phyloP scores from a whole-genome alignment of 1,140 invertebrate genomes.

The Psix sp. region DNA sequence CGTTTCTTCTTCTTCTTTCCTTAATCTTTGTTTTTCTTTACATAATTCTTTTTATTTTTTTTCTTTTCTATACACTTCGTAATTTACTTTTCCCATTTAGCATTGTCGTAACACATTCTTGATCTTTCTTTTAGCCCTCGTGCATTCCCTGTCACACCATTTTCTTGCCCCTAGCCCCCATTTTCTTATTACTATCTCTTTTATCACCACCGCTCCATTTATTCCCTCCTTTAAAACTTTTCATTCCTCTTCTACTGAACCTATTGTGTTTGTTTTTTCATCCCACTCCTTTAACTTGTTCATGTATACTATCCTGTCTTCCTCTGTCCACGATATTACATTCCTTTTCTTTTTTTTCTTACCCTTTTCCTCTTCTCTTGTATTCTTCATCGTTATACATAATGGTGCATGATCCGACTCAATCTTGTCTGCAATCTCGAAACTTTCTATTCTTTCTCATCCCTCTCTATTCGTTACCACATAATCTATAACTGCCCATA shows the following conservation, averaged over 20 bases:
- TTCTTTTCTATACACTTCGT: no score
- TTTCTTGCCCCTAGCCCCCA: neutral
- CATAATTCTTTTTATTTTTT: neutral
- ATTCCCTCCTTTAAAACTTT: neutral
- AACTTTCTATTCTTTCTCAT: neutral
- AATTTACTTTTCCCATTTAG: no score
- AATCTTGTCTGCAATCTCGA: neutral
- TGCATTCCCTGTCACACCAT: neutral
- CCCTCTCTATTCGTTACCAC: neutral
- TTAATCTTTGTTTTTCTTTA: neutral
- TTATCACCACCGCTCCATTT: neutral
- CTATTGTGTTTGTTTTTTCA: neutral
- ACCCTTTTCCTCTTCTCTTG: neutral
- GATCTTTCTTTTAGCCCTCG: no score
- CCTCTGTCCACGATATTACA: neutral
- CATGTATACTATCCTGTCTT: neutral
- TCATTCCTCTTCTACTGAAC: neutral
- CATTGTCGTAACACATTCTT: no score
- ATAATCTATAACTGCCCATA: neutral
- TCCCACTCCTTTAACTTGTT: neutral
- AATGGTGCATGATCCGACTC: constrained; percentile 1
- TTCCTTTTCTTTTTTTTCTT: neutral
- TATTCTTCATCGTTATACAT: neutral
- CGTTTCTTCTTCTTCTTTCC: neutral
- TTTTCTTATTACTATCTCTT: neutral